Evolutionary conservation across 2,888 invertebrate species (phyloP).

Genomic region (Emmelina monodactyla): DNA sequence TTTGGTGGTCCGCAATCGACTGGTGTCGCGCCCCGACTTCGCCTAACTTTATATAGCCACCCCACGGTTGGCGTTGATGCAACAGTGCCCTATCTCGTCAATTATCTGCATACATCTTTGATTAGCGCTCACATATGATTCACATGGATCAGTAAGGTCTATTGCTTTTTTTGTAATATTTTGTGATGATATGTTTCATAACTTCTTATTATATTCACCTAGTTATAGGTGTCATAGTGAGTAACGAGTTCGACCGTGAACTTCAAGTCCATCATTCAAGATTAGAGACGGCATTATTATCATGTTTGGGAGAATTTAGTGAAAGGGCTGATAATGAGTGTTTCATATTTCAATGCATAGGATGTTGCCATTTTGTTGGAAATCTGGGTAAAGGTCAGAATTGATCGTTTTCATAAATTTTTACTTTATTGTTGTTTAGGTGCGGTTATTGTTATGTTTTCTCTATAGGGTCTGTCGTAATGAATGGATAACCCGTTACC

Average conservation of each 20-base stretch:
- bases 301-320: not conserved
- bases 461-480: no score
- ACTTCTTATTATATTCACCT: not conserved
- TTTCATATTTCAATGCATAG: not conserved
- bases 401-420: no score
- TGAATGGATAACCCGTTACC: no score
- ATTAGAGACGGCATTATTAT: not conserved
- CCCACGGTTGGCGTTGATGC: constrained; percentile 43
- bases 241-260: not conserved
- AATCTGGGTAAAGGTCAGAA: not conserved
- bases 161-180: no score
- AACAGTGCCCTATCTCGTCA: constrained; percentile 36
- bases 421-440: no score
- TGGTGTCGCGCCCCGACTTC: constrained; percentile 44
- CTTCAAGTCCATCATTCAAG: not conserved
- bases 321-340: no score
- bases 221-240: not conserved
- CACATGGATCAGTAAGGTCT: no score
- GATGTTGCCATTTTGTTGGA: not conserved
- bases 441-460: no score
- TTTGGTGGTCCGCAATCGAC: constrained; percentile 26
- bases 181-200: not conserved
- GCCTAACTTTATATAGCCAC: constrained; percentile 44
- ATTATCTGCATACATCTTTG: not conserved
- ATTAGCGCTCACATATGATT: no score